phyloP scores from a whole-genome alignment of 1,140 invertebrate species.

The Sinella curviseta region DNA sequence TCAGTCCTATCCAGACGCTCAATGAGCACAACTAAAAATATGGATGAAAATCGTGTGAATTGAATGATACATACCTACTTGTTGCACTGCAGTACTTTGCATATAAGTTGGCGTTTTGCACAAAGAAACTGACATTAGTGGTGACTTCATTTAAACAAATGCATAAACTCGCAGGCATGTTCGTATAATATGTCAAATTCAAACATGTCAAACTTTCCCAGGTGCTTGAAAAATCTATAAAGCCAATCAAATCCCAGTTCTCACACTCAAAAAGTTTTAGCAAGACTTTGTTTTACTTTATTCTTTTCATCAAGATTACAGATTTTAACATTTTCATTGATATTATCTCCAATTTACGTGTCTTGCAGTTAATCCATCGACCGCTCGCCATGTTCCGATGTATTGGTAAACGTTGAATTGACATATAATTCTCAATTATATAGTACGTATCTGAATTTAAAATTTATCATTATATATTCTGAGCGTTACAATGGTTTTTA shows the following conservation, averaged over 20 bases:
- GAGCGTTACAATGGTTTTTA: conserved; percentile 24
- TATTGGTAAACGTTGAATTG: not conserved
- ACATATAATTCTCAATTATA: not conserved
- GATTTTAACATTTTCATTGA: not conserved
- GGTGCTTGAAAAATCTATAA: too few species aligned
- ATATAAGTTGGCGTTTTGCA: too few species aligned
- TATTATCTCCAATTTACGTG: not conserved
- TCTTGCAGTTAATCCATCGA: conserved; percentile 12
- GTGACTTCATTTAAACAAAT: too few species aligned
- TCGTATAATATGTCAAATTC: too few species aligned
- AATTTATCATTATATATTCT: conserved; percentile 23
- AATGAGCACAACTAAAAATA: not conserved
- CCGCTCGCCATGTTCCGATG: not conserved
- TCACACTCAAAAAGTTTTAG: not conserved
- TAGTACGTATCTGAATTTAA: conserved; percentile 3
- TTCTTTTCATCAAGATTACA: not conserved
- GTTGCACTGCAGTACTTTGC: too few species aligned
- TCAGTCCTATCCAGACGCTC: not conserved
- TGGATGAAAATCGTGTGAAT: too few species aligned
- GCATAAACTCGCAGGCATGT: too few species aligned
- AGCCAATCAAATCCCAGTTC: too few species aligned
- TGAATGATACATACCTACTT: too few species aligned
- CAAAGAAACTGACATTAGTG: too few species aligned
- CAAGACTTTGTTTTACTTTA: conserved; percentile 11
- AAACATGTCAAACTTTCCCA: too few species aligned